These are phyloP conservation scores for Otolemur garnettii DNA, from an alignment of 2,113 vertebrate species.

Conservation along the genomic window DNA sequence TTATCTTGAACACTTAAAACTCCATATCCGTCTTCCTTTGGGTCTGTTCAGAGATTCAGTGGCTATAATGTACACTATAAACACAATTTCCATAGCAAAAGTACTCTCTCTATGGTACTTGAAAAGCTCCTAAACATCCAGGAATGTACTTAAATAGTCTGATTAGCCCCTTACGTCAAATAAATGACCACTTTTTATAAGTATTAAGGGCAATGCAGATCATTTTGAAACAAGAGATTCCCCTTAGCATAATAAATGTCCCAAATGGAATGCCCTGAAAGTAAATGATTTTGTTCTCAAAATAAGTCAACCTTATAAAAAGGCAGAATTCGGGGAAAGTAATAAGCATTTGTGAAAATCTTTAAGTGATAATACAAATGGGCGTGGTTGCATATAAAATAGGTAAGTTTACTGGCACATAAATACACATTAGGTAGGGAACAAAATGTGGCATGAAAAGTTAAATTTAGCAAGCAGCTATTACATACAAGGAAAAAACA, in stretches of 20 bases:
- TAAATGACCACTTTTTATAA: conserved; percentile 59
- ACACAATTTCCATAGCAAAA: conserved; percentile 46
- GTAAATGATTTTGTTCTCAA: conserved; percentile 41
- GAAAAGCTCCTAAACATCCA: conserved; percentile 54
- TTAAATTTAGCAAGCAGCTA: conserved; percentile 27
- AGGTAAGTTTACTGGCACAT: neutral
- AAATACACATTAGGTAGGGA: neutral
- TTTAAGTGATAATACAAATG: conserved; percentile 21
- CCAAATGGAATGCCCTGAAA: conserved; percentile 57
- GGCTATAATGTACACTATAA: neutral
- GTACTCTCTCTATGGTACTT: conserved; percentile 62
- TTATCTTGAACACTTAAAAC: conserved; percentile 31
- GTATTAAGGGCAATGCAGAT: conserved; percentile 24
- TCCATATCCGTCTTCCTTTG: neutral
- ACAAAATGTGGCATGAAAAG: neutral
- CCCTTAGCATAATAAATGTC: conserved; percentile 16
- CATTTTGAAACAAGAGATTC: conserved; percentile 62
- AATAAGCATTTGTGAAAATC: neutral
- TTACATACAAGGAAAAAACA: neutral
- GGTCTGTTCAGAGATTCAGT: conserved; percentile 51
- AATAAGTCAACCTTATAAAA: conserved; percentile 34
- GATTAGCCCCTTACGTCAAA: conserved; percentile 72
- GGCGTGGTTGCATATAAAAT: neutral
- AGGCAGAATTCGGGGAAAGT: neutral
- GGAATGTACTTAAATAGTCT: conserved; percentile 54